Evolutionary conservation across 2,888 invertebrate genomes (phyloP), one percentile per base, ranked within the genome.

Genomic region (Caenorhabditis imperialis): DNA sequence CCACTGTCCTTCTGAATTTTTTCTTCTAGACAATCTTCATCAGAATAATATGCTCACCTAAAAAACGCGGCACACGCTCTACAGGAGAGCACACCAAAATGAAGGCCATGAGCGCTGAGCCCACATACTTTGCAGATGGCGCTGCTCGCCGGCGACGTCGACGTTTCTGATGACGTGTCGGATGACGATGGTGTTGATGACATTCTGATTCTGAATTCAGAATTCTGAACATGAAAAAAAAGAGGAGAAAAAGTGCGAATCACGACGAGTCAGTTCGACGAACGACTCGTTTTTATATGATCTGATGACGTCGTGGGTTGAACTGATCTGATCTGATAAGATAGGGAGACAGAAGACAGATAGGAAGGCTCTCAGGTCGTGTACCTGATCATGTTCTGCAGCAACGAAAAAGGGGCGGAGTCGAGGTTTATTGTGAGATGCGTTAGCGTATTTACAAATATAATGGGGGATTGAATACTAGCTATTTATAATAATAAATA

Each of bases 1-100:
- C 75, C 0, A 78, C 73, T 27, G 78, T 75, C 23, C 78, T 35
- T 48, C 78, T 69, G 60, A 70, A 73, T 25, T 27, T 16, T 23
- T 22, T 4, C 12, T n/a, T n/a, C n/a, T n/a, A n/a, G n/a, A n/a
- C n/a, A n/a, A n/a, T n/a, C n/a, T n/a, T n/a, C n/a, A n/a, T 23
- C 44, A 22, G 22, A 2, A 18, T 27, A 3, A 20, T 25, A 2
- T 20, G 20, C 42, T 44, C 40, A 53, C 60, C 70, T 44, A 30
- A 67, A 70, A 54, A 70, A 70, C 35, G 69, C 69, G 5, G 70
- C 70, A 48, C 70, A 70, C 8, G 70, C 70, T 20, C 70, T 22
- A 25, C 70, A 70, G 1, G 61, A 18, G 23, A 70, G 42, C n/a
- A 70, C 70, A 16, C 70, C 70, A 48, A 70, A 70, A 25, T 70